Evolutionary conservation across 2,797 vertebrate genomes (phyloP), one percentile per base, ranked within the genome.

Genomic region (Mergus octosetaceus): DNA sequence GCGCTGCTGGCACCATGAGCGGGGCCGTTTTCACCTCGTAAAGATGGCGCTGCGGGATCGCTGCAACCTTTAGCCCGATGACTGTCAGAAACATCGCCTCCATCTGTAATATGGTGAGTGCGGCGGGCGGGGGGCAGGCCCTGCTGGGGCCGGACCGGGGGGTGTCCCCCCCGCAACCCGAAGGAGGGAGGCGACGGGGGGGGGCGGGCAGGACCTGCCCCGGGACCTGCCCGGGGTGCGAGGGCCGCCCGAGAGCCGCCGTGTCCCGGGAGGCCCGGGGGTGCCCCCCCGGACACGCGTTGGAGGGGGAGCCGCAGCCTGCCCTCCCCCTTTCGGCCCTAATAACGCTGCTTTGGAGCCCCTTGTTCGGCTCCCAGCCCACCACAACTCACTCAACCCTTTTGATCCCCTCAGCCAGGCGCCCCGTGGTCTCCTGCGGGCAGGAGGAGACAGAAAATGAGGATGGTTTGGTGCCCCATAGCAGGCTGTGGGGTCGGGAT

Each of bases 61-160:
- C 98, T 97, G 98, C 97, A 98, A 98, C 98, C 98, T 99, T 98
- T 99, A 97, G 99, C 99, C 99, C 99, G 98, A 99, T 99, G 99
- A 99, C 99, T 99, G 99, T 99, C 99, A 99, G 99, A 99, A 99
- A 99, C 98, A 99, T 99, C 99, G 99, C 99, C 99, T 99, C 99
- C 99, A 99, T 99, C 98, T 99, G 99, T 99, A 99, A 99, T 99
- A 99, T 99, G 99, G 99, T 99, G 98, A 99, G 99, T 99, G 86
- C 89, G 24, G 57, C 66, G 78, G 84, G 62, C 85, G 39, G 92
- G 79, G 88, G 74, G 73, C 69, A 80, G 85, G 75, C 85, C 45
- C 47, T 9, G 70, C 34, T 2, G 45, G 34, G 70, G 47, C 41
- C 12, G 32, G 78, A 28, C 4, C 15, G 10, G 25, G 86, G 49